Evolutionary conservation across 2,113 vertebrate species (phyloP).

Genomic region (Dryoscopus gambensis): DNA sequence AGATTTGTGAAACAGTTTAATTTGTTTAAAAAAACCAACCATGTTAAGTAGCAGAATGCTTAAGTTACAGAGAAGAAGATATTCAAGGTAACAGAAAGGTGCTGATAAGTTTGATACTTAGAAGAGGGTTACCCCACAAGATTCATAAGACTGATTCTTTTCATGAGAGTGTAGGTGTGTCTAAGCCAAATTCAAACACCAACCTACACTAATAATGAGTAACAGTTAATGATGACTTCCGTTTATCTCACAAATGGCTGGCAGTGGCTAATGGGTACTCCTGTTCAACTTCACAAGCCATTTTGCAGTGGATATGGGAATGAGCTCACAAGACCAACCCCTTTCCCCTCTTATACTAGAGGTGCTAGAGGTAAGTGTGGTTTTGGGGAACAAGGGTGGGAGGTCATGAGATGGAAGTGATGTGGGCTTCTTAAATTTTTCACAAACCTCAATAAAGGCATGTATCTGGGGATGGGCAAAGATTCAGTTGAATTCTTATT

Average conservation of each 20-base stretch:
- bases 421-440: constrained; percentile 73
- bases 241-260: background rate
- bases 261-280: background rate
- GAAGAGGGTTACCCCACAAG: background rate
- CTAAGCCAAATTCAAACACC: background rate
- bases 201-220: background rate
- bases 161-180: background rate
- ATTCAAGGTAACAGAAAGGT: background rate
- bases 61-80: background rate
- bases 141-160: background rate
- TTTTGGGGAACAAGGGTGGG: constrained; percentile 57
- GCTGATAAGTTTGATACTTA: background rate
- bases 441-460: constrained; percentile 62
- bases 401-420: constrained; percentile 59
- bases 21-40: background rate
- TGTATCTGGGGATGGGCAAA: constrained; percentile 70
- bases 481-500: constrained; percentile 72
- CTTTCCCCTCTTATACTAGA: constrained; percentile 38
- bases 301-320: constrained; percentile 65
- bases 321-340: constrained; percentile 69
- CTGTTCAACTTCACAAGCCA: constrained; percentile 28
- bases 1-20: background rate
- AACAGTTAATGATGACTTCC: background rate
- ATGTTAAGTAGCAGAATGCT: background rate
- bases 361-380: constrained; percentile 80